Evolutionary conservation across 1,140 invertebrate genomes (phyloP).

Genomic region (Ostrea edulis): DNA sequence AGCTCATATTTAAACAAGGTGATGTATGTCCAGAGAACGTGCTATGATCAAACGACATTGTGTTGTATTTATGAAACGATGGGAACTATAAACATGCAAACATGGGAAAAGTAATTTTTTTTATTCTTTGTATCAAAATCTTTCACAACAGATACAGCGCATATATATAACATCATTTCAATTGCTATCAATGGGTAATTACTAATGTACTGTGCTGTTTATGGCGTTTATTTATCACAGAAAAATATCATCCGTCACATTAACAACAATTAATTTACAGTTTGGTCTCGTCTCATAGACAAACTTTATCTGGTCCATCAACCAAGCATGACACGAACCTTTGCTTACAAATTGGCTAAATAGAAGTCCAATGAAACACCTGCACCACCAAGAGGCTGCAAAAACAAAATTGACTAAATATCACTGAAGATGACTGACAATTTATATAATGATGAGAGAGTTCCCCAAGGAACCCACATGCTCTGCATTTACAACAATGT

Average conservation of each 20-base stretch:
- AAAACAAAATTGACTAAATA: not conserved
- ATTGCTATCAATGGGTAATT: not conserved
- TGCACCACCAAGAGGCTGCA: conserved; percentile 77
- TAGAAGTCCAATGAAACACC: conserved; percentile 77
- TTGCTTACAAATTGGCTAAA: conserved; percentile 73
- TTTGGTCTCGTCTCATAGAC: conserved; percentile 77
- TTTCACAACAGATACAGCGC: not conserved
- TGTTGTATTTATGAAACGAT: no score
- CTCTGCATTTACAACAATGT: no score
- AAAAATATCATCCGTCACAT: conserved; percentile 9
- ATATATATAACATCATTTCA: not conserved
- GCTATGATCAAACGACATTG: no score
- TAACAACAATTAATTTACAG: conserved; percentile 23
- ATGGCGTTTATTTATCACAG: not conserved
- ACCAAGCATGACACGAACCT: conserved; percentile 77
- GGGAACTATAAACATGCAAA: no score
- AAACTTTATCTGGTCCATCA: conserved; percentile 81
- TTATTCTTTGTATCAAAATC: not conserved
- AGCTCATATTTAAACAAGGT: no score
- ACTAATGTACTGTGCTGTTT: not conserved
- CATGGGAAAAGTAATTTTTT: not conserved
- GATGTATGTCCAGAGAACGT: no score
- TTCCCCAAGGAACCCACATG: no score
- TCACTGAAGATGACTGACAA: no score
- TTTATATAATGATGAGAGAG: not conserved